Base-by-base conservation (phyloP, 1,140 invertebrate genomes). In the Procambarus virginalis region DNA sequence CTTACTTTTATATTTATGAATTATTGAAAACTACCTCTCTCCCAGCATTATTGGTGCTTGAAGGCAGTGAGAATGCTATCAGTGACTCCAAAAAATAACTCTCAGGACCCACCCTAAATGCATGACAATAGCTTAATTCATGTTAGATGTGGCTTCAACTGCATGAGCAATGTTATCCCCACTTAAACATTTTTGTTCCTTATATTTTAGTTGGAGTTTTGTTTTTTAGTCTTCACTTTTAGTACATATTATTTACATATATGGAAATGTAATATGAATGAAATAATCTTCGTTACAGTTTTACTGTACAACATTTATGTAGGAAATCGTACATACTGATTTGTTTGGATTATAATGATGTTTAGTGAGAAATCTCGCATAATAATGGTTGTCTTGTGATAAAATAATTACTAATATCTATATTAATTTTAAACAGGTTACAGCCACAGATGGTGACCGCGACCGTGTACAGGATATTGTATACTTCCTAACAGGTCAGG, bases 401-500 rank as follows among this genome's bases (percentile, higher is more conserved):
- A 10, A 12, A 73, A 14, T 12, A 20, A 34, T 55, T 22, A 2
- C 34, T 80, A 75, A 55, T 48, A 34, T 22, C 20, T 10, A 8
- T 22, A 1, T 22, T 46, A 51, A 17, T 5, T 84, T 20, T 14
- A 73, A 81, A 78, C 94, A 99, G 98, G 98, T 99, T 77, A 97
- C 96, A 48, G 98, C 98, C 46, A 98, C 97, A 3, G 98, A 99
- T 93, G 98, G 98, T 45, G 98, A 99, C 94, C 97, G 98, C 93
- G 98, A 98, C 93, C 96, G 98, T 79, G 97, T 96, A 75, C 98
- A 98, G 93, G 97, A 98, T 93, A 99, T 99, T 93, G 98, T 99
- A 8, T 99, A 99, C 94, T 98, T 98, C 94, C 94, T 99, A 78
- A 99, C 98, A 46, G 98, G 98, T 12, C 98, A 99, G 93, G 98